Evolutionary conservation across 2,113 vertebrate genomes (phyloP), one percentile per base, ranked within the genome.

Genomic region (Gallinago paraguaiae): DNA sequence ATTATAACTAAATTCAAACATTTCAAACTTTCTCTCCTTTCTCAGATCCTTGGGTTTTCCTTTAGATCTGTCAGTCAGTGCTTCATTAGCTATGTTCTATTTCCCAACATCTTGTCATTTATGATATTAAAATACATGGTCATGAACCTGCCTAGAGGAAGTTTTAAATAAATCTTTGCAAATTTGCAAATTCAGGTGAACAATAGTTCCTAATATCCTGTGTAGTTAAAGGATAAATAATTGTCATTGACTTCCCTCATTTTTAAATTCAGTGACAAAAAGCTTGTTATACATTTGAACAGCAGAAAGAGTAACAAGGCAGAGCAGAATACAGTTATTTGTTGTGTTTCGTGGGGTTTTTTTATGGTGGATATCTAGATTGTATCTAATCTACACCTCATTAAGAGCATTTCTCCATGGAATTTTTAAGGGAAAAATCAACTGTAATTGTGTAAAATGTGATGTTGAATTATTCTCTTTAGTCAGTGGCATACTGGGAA

Each of bases 111-210:
- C n/a, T 82, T 92, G 70, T 82, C 86, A 37, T 72, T 77, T 90
- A 25, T 67, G 22, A 56, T 76, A 85, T 86, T 96, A 93, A 96
- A 96, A 79, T 93, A 92, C 35, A 33, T 12, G 23, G 60, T 71
- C 82, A 64, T 85, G n/a, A 91, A 84, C 91, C 64, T 94, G 70
- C 37, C 82, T 87, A 50, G 39, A 60, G 54, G 53, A 85, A 45
- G 45, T 64, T 93, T 93, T 76, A 75, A 88, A 92, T 92, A 90
- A 88, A 85, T 91, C 65, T 77, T 48, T 63, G 35, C 51, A 41
- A 70, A 43, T 93, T 92, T 95, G 68, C 65, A 74, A 87, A 94
- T 93, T 57, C 53, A 88, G 48, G 48, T 60, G 68, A 94, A 68
- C n/a, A 15, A 45, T 77, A 81, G 78, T 86, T 95, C 75, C 90